These are phyloP conservation scores for Ormyrus thymus DNA, from an alignment of 2,888 invertebrate species.

Conservation along the genomic window DNA sequence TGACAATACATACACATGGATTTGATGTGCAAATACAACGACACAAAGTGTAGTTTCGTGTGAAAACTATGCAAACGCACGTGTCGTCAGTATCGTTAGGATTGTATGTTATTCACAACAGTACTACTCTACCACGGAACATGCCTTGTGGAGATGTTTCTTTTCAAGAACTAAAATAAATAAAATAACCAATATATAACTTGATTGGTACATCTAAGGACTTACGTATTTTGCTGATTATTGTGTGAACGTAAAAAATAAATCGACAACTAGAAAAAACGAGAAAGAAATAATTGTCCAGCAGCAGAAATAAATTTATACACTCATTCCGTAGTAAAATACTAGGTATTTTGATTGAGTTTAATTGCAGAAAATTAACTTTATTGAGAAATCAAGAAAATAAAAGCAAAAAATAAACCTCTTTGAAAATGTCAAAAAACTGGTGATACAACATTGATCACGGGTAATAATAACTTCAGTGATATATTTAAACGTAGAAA, in stretches of 20 bases:
- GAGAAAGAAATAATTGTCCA: slow-evolving; percentile 52
- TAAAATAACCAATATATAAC: slow-evolving; percentile 33
- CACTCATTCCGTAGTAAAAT: slow-evolving; percentile 38
- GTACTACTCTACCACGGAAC: slow-evolving; percentile 40
- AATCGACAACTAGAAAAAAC: slow-evolving; percentile 55
- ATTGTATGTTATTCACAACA: slow-evolving; percentile 47
- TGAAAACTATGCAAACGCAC: slow-evolving; percentile 25
- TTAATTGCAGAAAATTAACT: slow-evolving; percentile 27
- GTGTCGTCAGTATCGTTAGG: slow-evolving; percentile 15
- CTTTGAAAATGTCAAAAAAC: slow-evolving; percentile 25
- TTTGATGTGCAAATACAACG: slow-evolving; percentile 34
- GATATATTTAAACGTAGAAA: slow-evolving; percentile 12
- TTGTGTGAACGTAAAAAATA: slow-evolving; percentile 56
- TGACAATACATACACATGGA: slow-evolving; percentile 11
- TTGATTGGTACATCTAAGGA: slow-evolving; percentile 43
- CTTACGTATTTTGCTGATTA: slow-evolving; percentile 54
- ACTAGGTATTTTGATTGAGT: slow-evolving; percentile 10
- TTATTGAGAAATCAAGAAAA: slow-evolving; percentile 19
- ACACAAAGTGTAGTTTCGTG: slow-evolving; percentile 19
- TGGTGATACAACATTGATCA: slow-evolving; percentile 43
- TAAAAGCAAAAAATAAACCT: slow-evolving; percentile 36
- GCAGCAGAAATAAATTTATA: slow-evolving; percentile 37
- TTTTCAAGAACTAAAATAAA: slow-evolving; percentile 24
- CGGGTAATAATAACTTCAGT: slow-evolving; percentile 35
- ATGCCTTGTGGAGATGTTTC: slow-evolving; percentile 35